Evolutionary conservation across 2,113 vertebrate species (phyloP), one percentile per base, ranked within the genome.

Genomic region (Choloepus hoffmanni): DNA sequence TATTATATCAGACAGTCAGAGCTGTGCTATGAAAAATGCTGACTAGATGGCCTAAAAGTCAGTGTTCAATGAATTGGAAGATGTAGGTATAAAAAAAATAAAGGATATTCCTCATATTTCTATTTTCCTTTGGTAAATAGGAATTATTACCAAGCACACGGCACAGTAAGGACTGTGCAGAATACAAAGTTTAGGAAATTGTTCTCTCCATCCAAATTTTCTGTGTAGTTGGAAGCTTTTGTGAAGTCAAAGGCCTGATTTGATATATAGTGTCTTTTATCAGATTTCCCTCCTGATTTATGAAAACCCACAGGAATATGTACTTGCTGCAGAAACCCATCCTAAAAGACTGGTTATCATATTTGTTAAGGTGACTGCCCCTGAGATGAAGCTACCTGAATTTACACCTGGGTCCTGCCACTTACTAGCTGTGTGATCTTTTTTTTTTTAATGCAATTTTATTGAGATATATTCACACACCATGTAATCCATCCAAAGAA

Each of bases 21-120:
- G 0, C 16, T 45, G 8, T 90, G 3, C 3, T 45, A 19, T 45
- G 30, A 70, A 83, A 60, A 43, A 40, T 55, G 1, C 2, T 93
- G 8, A 50, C 21, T 45, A 5, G 1, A 8, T 3, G 24, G 11
- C 1, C 3, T 1, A 16, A 79, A 89, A 92, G 11, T 63, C 78
- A 92, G 3, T 85, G 40, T 43, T 50, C 55, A 82, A 30, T 55
- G 40, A 89, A 67, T 65, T 60, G 43, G 73, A 7, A 62, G 11
- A 62, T 85, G 89, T 89, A 43, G 55, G 74, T 7, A 53, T 81
- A 73, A n/a, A 94, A 72, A 85, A 76, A 79, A 70, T 65, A 63
- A 74, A 85, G 40, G 81, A n/a, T 0, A 7, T 33, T 92, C 26
- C 43, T 89, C 3, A 12, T 3, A 72, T 88, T 82, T 86, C 13